Evolutionary conservation across 2,888 invertebrate species (phyloP), one percentile per base, ranked within the genome.

Genomic region (Rosalia funebris): DNA sequence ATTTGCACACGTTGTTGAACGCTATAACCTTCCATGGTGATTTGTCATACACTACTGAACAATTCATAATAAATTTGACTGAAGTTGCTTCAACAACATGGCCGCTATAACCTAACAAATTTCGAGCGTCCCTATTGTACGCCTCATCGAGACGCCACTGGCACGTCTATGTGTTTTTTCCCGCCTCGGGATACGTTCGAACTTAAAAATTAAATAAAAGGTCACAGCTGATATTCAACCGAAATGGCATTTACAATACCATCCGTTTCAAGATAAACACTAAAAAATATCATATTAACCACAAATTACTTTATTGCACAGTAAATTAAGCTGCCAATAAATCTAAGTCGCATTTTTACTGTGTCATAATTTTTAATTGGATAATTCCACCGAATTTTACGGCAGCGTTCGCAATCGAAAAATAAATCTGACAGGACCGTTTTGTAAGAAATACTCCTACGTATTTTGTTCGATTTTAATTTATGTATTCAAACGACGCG

Each of bases 351-450:
- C 10, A 16, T 16, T 41, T n/a, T 41, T 9, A 41, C 17, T 7
- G 7, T 41, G 41, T 41, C 41, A 41, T 41, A 41, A 9, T 41
- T 41, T 41, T 41, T 41, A 41, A 41, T 41, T 41, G 41, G 41
- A 7, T 41, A 41, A 39, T 39, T 39, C 15, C 12, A 1, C 41
- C 41, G 16, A 41, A 41, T 17, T 17, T 41, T 41, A 41, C 9
- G 16, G 41, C 41, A 17, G 17, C 41, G 12, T 1, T 16, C 16
- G 7, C 7, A 2, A 41, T 15, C 9, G 15, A 9, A 15, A 39
- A 15, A 39, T 39, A 41, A 17, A 41, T 41, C 17, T 41, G 41
- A 16, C 4, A 1, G 7, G 41, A 41, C 17, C n/a, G 10, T 17
- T 41, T 16, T 15, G 10, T n/a, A 15, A 41, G 41, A 41, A 39